Evolutionary conservation across 2,888 invertebrate species (phyloP), one percentile per base, ranked within the genome.

Genomic region (Syrphus vitripennis): DNA sequence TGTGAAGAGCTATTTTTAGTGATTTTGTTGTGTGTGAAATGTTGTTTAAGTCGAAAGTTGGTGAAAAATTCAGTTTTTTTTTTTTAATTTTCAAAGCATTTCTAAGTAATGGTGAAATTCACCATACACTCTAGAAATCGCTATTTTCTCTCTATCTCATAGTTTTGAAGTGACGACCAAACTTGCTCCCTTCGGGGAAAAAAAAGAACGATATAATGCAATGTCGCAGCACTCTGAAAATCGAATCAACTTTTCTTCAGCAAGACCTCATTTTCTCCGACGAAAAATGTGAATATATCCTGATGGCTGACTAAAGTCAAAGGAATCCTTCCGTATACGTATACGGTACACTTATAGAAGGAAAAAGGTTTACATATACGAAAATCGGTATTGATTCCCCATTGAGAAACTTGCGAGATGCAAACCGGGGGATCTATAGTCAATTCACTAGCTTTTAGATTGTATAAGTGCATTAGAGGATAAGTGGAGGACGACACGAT

Each of bases 401-500:
- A 81, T 84, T 84, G 80, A 76, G 45, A 72, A 67, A 71, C 59
- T 75, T 21, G 50, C 24, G 71, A n/a, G n/a, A 80, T 76, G 71
- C 80, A 55, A 50, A 50, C n/a, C 61, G 67, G 59, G 59, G 59
- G 50, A 71, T 61, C 19, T n/a, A n/a, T n/a, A n/a, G n/a, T 37
- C 34, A 21, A 29, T 57, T 31, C 12, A 1, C 12, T n/a, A 37
- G 26, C 9, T 59, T 50, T 31, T 48, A 19, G 24, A 29, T 72
- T 72, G 69, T 71, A 67, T 65, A 71, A 84, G 81, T 84, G 81
- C 84, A 81, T 84, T 81, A 84, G 83, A 72, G 79, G 79, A 83
- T 83, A 83, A 83, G 83, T 78, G 79, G 83, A 71, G 53, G 71
- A 70, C 48, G 63, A 63, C 42, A 70, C n/a, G 63, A 45, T 45